Evolutionary conservation across 30 jellyfish, hydroid and myxozoan genomes (phyloP).

Genomic region (Cassiopea andromeda): DNA sequence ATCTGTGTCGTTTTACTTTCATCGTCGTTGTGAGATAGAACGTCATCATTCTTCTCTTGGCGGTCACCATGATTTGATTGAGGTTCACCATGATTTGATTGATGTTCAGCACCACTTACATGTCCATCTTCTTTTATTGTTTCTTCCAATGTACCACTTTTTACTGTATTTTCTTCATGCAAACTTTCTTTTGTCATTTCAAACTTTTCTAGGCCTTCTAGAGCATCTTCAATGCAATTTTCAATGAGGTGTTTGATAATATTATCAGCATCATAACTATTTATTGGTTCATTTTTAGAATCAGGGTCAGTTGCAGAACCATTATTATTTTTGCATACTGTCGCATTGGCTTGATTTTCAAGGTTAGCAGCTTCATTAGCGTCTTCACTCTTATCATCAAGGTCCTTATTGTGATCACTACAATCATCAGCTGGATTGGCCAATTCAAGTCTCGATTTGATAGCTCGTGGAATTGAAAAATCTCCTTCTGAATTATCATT

Average conservation of each 20-base stretch:
- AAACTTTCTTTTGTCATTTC: neutral
- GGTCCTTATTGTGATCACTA: neutral
- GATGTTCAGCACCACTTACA: neutral
- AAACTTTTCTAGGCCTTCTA: neutral
- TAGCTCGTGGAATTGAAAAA: conserved; percentile 57
- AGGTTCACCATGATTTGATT: neutral
- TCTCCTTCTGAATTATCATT: conserved; percentile 24
- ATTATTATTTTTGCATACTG: too few species aligned
- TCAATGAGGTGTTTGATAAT: neutral
- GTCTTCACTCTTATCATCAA: conserved; percentile 1
- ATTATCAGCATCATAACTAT: neutral
- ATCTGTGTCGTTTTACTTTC: neutral
- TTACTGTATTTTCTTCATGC: neutral
- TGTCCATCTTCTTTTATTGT: neutral
- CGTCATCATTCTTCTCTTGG: neutral
- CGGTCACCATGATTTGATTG: neutral
- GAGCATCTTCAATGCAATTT: neutral
- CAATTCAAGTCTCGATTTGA: neutral
- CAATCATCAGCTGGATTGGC: neutral
- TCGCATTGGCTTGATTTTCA: neutral
- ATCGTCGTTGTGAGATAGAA: neutral
- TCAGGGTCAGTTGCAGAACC: neutral
- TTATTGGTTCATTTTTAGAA: neutral
- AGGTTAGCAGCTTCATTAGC: neutral
- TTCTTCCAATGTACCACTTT: neutral